These are phyloP conservation scores for Limosa lapponica DNA, from an alignment of 2,797 vertebrate genomes.

Conservation along the genomic window DNA sequence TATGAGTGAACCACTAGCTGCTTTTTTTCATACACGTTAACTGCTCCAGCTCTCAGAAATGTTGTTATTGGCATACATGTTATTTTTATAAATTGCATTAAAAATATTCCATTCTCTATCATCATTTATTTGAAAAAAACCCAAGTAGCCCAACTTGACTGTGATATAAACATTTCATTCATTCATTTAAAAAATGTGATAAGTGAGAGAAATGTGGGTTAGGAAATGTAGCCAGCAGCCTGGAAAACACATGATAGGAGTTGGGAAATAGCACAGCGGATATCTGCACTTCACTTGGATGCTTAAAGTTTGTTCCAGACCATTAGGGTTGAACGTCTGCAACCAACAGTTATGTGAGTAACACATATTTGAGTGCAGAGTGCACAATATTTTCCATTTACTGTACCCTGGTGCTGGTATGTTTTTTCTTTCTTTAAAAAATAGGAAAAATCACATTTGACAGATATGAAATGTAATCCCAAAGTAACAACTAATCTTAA, in stretches of 20 bases:
- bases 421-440: constrained; percentile 16
- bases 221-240: constrained; percentile 45
- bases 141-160: not conserved
- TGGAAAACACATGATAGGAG: constrained; percentile 64
- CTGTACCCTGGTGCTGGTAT: not conserved
- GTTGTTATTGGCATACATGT: constrained; percentile 25
- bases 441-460: constrained; percentile 39
- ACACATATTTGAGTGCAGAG: constrained; percentile 38
- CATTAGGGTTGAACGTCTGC: constrained; percentile 44
- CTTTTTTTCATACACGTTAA: not conserved
- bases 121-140: not conserved
- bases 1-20: not conserved
- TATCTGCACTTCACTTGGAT: constrained; percentile 53
- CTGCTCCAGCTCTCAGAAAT: not conserved
- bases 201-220: constrained; percentile 57
- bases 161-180: constrained; percentile 57
- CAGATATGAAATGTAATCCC: constrained; percentile 41
- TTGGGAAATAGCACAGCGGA: constrained; percentile 42
- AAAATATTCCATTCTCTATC: constrained; percentile 39
- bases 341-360: constrained; percentile 62
- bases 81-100: constrained; percentile 52
- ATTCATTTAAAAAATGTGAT: constrained; percentile 59
- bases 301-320: constrained; percentile 69
- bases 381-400: constrained; percentile 64
- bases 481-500: constrained; percentile 34